A percentile compares a stretch with the other conserved stretches of the same genome.
These are phyloP conservation scores for Alosa sapidissima DNA, from an alignment of 2,797 vertebrate species.

Conservation along the genomic window DNA sequence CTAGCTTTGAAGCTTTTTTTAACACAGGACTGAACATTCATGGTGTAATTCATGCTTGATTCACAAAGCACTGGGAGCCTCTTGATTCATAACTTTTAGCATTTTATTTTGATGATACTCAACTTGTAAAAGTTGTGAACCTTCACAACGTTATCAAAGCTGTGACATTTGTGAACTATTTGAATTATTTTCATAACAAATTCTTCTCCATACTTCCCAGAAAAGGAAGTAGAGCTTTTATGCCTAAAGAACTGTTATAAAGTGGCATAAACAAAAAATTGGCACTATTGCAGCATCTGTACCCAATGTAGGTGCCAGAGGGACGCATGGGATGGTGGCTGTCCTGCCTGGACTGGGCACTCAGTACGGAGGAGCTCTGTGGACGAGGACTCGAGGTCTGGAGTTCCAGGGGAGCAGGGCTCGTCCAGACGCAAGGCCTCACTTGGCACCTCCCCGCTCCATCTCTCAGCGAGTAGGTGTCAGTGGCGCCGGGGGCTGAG, in stretches of 20 bases:
- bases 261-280: not conserved
- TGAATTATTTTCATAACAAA: not conserved
- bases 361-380: not conserved
- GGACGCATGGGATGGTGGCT: not conserved
- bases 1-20: not conserved
- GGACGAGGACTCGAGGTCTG: not conserved
- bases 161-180: not conserved
- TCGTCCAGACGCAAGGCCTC: constrained; percentile 65
- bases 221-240: no score
- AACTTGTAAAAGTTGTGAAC: no score
- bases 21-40: not conserved
- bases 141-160: no score
- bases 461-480: constrained; percentile 68
- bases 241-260: no score
- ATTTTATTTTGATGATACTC: no score
- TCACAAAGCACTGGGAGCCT: not conserved
- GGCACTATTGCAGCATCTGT: not conserved
- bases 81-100: not conserved
- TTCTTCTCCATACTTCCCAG: not conserved
- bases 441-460: constrained; percentile 59
- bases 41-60: not conserved
- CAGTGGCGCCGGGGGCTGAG: constrained; percentile 70
- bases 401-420: not conserved
- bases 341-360: not conserved
- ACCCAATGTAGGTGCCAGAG: not conserved